Evolutionary conservation across 2,797 vertebrate genomes (phyloP).

Genomic region (Falco peregrinus): DNA sequence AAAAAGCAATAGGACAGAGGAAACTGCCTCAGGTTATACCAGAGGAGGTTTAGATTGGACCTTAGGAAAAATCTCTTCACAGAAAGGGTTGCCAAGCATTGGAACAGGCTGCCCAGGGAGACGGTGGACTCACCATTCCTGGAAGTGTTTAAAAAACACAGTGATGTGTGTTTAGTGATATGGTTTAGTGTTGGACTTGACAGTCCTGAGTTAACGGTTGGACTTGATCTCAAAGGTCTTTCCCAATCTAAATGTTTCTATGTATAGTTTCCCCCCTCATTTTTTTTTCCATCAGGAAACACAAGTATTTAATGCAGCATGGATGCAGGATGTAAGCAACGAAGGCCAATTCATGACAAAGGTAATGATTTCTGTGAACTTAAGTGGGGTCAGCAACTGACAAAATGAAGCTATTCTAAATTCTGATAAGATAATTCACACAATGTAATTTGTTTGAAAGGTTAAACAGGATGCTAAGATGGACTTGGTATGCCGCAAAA

Average conservation of each 20-base stretch:
- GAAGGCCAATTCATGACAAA: neutral
- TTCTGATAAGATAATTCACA: neutral
- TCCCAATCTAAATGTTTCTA: neutral
- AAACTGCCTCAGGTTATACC: too few relatives aligned
- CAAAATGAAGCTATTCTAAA: neutral
- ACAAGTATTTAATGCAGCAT: neutral
- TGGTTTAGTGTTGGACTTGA: too few relatives aligned
- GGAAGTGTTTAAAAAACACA: too few relatives aligned
- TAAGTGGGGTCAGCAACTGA: neutral
- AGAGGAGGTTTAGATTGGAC: neutral
- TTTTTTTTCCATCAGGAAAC: neutral
- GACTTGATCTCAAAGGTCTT: neutral
- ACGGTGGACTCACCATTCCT: too few relatives aligned
- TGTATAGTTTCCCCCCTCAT: neutral
- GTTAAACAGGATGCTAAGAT: neutral
- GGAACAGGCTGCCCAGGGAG: neutral
- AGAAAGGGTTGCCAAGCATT: neutral
- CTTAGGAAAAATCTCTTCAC: neutral
- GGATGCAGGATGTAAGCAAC: neutral
- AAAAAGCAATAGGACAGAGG: too few relatives aligned
- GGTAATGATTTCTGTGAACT: neutral
- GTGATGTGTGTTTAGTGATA: too few relatives aligned
- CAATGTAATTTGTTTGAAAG: neutral
- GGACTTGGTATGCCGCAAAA: neutral
- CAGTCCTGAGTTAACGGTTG: too few relatives aligned